Base-by-base conservation (phyloP, 2,113 vertebrate genomes). In the Herpailurus yagouaroundi region DNA sequence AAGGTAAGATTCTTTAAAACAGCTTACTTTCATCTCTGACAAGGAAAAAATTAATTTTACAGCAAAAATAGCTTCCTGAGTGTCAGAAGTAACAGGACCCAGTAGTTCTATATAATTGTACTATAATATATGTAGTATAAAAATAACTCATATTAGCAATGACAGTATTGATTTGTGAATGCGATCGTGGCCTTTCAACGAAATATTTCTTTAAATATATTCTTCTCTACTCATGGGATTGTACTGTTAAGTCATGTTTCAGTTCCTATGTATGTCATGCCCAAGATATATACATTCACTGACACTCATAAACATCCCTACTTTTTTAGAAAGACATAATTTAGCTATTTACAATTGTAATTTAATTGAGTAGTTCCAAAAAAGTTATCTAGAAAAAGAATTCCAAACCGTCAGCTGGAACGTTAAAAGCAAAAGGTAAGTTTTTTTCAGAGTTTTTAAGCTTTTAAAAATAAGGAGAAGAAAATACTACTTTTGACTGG, bases 21-120 rank as follows among this genome's bases (percentile, higher is more conserved):
- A 87, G 57, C 18, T 92, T 45, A 86, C 45, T 95, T 91, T 90
- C 60, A 88, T 84, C 50, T 88, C 74, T 94, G 87, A 88, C 18
- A 89, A 80, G 66, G 38, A 71, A 91, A 94, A 93, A 95, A 89
- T 45, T 90, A 73, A 94, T 76, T 73, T 87, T 93, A 76, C 0
- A 89, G 27, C 79, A 94, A 89, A 89, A 95, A 52, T 36, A 96
- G 45, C 83, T 95, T 97, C 88, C 94, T 97, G 97, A 97, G 96
- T 68, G 21, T 95, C 77, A 91, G 77, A 95, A 95, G 33, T 45
- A 97, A 87, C 21, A 94, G 80, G 45, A 38, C 18, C 29, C 36
- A 94, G 89, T 9, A 92, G 50, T 80, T 60, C 55, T 50, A 66
- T 63, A 41, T 68, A 85, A 68, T 15, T 92, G 7, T 38, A 90